These are phyloP conservation scores for Antechinus flavipes DNA, from an alignment of 2,113 vertebrate species.

Conservation along the genomic window DNA sequence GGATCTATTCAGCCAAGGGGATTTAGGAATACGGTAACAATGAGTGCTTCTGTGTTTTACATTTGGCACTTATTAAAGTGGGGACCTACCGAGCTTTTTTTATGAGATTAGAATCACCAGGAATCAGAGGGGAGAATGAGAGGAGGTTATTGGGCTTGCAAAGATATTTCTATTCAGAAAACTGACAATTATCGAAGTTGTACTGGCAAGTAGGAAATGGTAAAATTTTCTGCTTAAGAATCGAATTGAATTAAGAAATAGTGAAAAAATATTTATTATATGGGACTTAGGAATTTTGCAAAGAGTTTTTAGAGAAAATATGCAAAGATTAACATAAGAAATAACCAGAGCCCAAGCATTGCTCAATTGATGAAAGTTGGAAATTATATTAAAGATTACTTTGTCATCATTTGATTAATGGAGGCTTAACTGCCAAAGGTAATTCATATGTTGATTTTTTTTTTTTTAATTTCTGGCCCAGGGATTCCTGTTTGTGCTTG, in stretches of 20 bases:
- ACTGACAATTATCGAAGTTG: slow-evolving; percentile 62
- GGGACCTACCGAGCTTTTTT: slow-evolving; percentile 48
- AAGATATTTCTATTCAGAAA: slow-evolving; percentile 59
- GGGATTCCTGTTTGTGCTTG: not conserved
- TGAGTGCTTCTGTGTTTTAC: slow-evolving; percentile 58
- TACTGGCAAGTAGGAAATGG: slow-evolving; percentile 55
- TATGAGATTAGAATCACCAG: slow-evolving; percentile 65
- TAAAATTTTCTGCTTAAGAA: slow-evolving; percentile 62
- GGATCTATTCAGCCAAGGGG: slow-evolving; percentile 57
- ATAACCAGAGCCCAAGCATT: slow-evolving; percentile 59
- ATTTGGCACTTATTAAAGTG: slow-evolving; percentile 57
- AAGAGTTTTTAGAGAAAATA: slow-evolving; percentile 60
- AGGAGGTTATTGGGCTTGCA: slow-evolving; percentile 56
- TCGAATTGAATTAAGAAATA: slow-evolving; percentile 59
- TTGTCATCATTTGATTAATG: slow-evolving; percentile 50
- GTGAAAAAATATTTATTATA: slow-evolving; percentile 46
- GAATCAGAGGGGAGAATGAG: slow-evolving; percentile 48
- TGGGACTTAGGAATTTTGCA: slow-evolving; percentile 50
- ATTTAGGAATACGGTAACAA: slow-evolving; percentile 66
- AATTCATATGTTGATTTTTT: not conserved
- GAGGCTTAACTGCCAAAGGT: slow-evolving; percentile 39
- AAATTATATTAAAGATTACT: slow-evolving; percentile 57
- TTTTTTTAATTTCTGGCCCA: not conserved
- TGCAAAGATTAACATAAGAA: slow-evolving; percentile 68
- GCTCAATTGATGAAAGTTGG: slow-evolving; percentile 56